A percentile compares a stretch with the other conserved stretches of the same genome.
phyloP scores from a whole-genome alignment of 2,797 vertebrate genomes.

The Phataginus tricuspis region DNA sequence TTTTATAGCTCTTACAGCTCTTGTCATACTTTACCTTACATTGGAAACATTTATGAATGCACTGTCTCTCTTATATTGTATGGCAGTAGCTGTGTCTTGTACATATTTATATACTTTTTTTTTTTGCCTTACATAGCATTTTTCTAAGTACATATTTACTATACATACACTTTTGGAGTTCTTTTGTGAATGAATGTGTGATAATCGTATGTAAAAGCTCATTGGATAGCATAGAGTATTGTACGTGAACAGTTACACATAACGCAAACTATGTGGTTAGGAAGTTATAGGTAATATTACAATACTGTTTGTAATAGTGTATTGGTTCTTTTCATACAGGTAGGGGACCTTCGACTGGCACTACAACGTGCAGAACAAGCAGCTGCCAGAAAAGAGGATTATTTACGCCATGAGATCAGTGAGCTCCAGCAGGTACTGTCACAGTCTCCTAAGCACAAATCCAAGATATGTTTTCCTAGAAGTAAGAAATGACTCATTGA shows the following conservation, averaged over 20 bases:
- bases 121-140: background rate
- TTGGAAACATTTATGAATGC: background rate
- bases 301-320: background rate
- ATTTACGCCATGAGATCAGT: constrained; percentile 96
- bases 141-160: background rate
- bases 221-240: background rate
- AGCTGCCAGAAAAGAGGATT: constrained; percentile 97
- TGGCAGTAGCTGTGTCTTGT: background rate
- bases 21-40: background rate
- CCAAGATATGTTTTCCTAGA: background rate
- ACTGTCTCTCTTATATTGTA: background rate
- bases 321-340: constrained; percentile 84
- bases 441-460: background rate
- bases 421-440: constrained; percentile 94
- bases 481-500: background rate
- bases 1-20: background rate
- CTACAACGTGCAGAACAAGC: constrained; percentile 96
- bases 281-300: background rate
- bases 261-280: background rate
- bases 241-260: background rate
- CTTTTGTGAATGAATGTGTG: background rate
- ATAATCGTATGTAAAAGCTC: background rate
- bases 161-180: background rate
- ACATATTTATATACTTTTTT: background rate
- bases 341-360: constrained; percentile 94